These are phyloP conservation scores for Thymelicus lineola DNA, from an alignment of 2,888 invertebrate species.

Conservation along the genomic window DNA sequence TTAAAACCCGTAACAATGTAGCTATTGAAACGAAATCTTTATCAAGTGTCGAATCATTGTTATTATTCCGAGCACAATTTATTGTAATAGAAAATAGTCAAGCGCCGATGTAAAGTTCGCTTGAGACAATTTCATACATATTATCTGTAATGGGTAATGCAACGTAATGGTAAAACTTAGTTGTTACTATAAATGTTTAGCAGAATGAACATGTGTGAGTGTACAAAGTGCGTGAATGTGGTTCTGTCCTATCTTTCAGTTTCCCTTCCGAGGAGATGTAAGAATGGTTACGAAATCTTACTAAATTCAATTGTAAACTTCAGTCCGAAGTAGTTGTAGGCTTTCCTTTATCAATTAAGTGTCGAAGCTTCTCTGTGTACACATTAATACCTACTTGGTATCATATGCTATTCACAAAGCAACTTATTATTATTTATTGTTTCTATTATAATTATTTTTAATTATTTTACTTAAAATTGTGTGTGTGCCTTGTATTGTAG, in stretches of 20 bases:
- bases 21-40: conserved; percentile 39
- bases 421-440: conserved; percentile 80
- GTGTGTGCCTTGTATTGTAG: conserved; percentile 90
- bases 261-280: conserved; percentile 56
- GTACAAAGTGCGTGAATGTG: conserved; percentile 80
- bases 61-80: conserved; percentile 31
- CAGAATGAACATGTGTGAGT: conserved; percentile 80
- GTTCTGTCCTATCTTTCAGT: conserved; percentile 70
- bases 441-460: conserved; percentile 74
- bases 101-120: conserved; percentile 69
- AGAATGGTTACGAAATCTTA: conserved; percentile 42
- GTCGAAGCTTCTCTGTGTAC: conserved; percentile 54
- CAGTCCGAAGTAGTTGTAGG: conserved; percentile 59
- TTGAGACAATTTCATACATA: conserved; percentile 70
- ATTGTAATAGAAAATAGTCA: conserved; percentile 59
- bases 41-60: conserved; percentile 20
- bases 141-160: conserved; percentile 77
- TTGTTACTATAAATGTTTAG: conserved; percentile 85
- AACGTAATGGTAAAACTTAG: conserved; percentile 78
- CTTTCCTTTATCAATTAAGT: conserved; percentile 66
- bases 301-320: conserved; percentile 46
- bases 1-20: conserved; percentile 20
- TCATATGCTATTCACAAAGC: conserved; percentile 70
- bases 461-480: conserved; percentile 83
- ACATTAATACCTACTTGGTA: conserved; percentile 56